phyloP scores from a whole-genome alignment of 2,113 vertebrate species.

The Myocastor coypus region DNA sequence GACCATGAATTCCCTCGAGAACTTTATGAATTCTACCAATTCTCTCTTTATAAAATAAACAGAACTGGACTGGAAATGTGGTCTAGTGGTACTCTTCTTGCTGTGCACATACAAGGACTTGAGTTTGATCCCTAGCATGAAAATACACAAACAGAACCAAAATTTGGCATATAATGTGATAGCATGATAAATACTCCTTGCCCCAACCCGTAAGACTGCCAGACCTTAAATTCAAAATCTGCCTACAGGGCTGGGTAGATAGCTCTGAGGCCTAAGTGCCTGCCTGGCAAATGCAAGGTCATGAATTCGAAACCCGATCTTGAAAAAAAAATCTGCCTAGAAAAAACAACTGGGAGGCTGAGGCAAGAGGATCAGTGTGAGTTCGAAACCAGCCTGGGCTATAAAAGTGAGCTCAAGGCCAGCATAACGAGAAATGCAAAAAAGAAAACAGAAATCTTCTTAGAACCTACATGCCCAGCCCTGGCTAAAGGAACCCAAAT shows the following conservation, averaged over 20 bases:
- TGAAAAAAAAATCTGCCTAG: background rate
- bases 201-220: background rate
- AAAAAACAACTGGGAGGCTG: too few species aligned
- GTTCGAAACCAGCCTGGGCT: too few species aligned
- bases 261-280: too few species aligned
- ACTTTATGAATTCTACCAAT: constrained; percentile 65
- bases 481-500: background rate
- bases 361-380: too few species aligned
- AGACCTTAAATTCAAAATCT: background rate
- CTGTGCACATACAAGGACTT: background rate
- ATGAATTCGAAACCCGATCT: too few species aligned
- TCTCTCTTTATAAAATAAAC: constrained; percentile 56
- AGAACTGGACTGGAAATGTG: background rate
- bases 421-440: too few species aligned
- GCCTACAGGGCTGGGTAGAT: too few species aligned
- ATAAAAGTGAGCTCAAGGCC: too few species aligned
- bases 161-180: background rate
- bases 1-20: constrained; percentile 72
- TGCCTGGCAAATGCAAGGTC: too few species aligned
- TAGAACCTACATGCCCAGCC: background rate
- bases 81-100: background rate
- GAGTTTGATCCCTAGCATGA: background rate
- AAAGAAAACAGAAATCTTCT: background rate
- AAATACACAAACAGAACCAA: background rate
- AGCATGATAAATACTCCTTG: background rate